A percentile compares a stretch with the other conserved stretches of the same genome.
Evolutionary conservation across 2,888 invertebrate species (phyloP).

Genomic region (Drosophila rubida): DNA sequence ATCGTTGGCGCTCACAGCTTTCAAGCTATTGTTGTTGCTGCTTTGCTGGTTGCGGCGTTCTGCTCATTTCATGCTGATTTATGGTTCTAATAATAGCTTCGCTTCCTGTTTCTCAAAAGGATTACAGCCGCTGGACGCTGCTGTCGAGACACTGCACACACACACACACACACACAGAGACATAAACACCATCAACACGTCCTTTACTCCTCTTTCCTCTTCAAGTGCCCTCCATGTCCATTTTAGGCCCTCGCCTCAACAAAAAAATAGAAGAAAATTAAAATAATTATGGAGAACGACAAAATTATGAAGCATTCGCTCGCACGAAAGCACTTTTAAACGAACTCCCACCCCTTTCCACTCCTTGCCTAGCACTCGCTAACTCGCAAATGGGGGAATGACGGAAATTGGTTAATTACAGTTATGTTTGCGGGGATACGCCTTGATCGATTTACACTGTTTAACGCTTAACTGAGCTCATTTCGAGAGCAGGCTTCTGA

Average conservation of each 20-base stretch:
- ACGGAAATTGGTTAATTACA: conserved; percentile 71
- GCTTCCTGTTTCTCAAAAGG: conserved; percentile 74
- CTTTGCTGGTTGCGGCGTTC: conserved; percentile 62
- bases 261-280: conserved; percentile 48
- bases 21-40: conserved; percentile 31
- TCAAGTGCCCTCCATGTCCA: conserved; percentile 37
- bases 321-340: conserved; percentile 61
- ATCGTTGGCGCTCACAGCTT: conserved; percentile 35
- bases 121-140: conserved; percentile 47
- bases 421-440: conserved; percentile 68
- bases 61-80: conserved; percentile 84
- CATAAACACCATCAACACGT: conserved; percentile 46
- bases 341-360: conserved; percentile 19
- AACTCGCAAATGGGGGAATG: conserved; percentile 14
- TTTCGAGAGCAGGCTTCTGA: conserved; percentile 42
- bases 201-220: conserved; percentile 2
- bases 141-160: conserved; percentile 22
- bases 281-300: conserved; percentile 69
- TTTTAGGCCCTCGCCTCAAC: conserved; percentile 25
- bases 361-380: background rate
- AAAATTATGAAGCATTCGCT: conserved; percentile 63
- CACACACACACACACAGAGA: conserved; percentile 38
- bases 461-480: conserved; percentile 71
- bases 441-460: conserved; percentile 73
- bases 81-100: conserved; percentile 83